phyloP scores from a whole-genome alignment of 2,113 vertebrate genomes.

The Chiloscyllium plagiosum region DNA sequence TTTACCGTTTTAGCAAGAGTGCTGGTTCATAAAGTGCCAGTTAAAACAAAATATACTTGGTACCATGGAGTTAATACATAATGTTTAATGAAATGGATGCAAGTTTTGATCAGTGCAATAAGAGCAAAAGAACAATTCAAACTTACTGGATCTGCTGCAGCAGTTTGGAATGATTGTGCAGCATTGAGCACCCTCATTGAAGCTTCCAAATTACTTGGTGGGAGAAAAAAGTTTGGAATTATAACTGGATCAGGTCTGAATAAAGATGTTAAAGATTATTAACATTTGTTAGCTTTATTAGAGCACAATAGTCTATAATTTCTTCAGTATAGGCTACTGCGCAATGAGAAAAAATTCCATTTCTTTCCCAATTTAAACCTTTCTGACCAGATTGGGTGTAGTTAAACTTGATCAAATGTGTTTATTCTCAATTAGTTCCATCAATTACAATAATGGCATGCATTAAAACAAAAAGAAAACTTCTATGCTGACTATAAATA shows the following conservation, averaged over 20 bases:
- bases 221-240: constrained; percentile 88
- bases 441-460: background rate
- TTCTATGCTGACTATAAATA: background rate
- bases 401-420: background rate
- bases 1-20: too few species aligned
- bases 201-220: constrained; percentile 75
- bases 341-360: background rate
- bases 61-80: background rate
- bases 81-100: background rate
- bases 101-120: background rate
- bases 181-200: constrained; percentile 74
- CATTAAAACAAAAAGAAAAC: background rate
- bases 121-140: background rate
- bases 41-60: background rate
- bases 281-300: constrained; percentile 8
- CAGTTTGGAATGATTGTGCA: constrained; percentile 56
- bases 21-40: too few species aligned
- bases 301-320: background rate
- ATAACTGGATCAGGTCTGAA: constrained; percentile 59
- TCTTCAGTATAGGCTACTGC: background rate
- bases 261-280: constrained; percentile 52
- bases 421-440: background rate
- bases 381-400: background rate
- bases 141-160: constrained; percentile 59
- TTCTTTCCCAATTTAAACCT: background rate